Percentiles rank a stretch among this genome's conserved stretches.
Conservation (phyloP, 2,113 vertebrate species). For the Sula dactylatra region DNA sequence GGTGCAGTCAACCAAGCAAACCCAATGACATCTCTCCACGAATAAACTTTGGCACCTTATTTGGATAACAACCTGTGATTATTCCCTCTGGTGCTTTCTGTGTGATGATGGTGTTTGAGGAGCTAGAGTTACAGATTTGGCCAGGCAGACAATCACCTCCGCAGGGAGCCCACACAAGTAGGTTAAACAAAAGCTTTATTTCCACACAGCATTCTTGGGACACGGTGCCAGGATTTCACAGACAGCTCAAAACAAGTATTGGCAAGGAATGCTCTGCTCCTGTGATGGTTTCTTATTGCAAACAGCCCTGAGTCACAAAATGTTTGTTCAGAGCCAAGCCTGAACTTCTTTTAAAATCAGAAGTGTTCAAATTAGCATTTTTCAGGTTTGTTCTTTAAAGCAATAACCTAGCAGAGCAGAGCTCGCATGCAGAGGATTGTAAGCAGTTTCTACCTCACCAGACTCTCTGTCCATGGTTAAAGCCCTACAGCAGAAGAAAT, state of each 20-base stretch:
- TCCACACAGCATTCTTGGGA: not conserved
- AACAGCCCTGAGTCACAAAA: constrained; percentile 11
- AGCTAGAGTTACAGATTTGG: not conserved
- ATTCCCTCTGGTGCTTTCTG: not conserved
- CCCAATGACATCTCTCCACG: not conserved
- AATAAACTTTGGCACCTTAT: not conserved
- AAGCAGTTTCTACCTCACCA: not conserved
- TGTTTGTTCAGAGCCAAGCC: not conserved
- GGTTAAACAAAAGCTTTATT: constrained; percentile 54
- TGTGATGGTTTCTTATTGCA: constrained; percentile 6
- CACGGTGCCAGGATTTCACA: not conserved
- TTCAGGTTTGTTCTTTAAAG: not conserved
- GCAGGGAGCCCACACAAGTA: constrained; percentile 58
- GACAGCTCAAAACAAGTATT: not conserved
- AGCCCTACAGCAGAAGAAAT: not conserved
- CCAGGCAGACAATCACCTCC: not conserved
- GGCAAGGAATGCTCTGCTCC: constrained; percentile 7
- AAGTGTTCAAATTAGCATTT: not conserved
- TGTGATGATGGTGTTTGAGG: not conserved
- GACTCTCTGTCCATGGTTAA: not conserved
- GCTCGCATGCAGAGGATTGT: not conserved
- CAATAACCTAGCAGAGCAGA: not conserved
- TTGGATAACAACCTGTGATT: not conserved
- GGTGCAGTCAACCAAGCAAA: not conserved
- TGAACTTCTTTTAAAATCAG: not conserved